Evolutionary conservation across 2,113 vertebrate species (phyloP).

Genomic region (Caloenas nicobarica): DNA sequence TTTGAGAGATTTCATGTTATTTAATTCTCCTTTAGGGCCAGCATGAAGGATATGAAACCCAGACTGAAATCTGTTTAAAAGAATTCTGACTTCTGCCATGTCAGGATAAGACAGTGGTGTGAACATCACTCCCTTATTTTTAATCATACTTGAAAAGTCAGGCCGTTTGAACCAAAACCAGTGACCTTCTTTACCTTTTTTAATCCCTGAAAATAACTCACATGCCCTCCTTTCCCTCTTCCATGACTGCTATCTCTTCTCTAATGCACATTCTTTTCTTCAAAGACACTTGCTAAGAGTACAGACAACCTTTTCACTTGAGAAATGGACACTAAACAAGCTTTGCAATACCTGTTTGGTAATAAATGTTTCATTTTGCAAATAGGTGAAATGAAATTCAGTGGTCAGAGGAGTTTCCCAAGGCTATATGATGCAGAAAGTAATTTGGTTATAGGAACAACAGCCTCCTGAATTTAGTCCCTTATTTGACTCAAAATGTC

Average conservation of each 20-base stretch:
- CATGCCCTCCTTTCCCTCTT: conserved; percentile 8
- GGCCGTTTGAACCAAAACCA: neutral
- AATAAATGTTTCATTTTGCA: neutral
- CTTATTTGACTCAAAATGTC: neutral
- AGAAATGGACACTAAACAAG: neutral
- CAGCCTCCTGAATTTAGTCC: neutral
- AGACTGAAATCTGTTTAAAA: neutral
- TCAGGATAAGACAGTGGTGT: neutral
- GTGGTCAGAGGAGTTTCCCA: neutral
- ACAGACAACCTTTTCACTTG: neutral
- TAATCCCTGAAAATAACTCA: conserved; percentile 25
- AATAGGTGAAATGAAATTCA: neutral
- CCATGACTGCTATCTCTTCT: neutral
- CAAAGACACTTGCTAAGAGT: neutral
- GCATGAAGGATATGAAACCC: neutral
- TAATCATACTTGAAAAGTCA: conserved; percentile 34
- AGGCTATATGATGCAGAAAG: neutral
- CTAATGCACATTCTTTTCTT: conserved; percentile 19
- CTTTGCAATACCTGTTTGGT: neutral
- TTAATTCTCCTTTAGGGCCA: neutral
- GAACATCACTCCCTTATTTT: conserved; percentile 31
- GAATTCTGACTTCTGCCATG: conserved; percentile 9
- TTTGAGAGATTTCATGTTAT: neutral
- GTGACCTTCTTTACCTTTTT: conserved; percentile 23
- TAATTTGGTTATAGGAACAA: neutral